Base-by-base conservation (phyloP, 2,797 vertebrate genomes). In the Oreonectes daqikongensis region DNA sequence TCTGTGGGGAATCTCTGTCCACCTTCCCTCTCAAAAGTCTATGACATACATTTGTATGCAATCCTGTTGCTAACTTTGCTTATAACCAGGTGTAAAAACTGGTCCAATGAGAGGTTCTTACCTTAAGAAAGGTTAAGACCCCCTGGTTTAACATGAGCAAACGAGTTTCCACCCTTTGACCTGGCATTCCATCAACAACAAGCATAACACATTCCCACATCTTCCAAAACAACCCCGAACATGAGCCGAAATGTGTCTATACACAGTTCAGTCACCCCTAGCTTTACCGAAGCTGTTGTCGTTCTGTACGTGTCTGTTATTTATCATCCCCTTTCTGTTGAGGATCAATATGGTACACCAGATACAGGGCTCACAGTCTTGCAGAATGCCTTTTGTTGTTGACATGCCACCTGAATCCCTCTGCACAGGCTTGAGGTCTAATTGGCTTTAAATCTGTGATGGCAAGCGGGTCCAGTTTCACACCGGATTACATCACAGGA, bases 171-270 rank as follows among this genome's bases (percentile, higher is more conserved):
- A 79, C 79, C 81, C 71, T 57, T 81, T 32, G 81, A 67, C 83
- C 82, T 77, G 60, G 42, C 65, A 15, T 83, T 83, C 85, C 83
- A 85, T 86, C 87, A 87, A 85, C 82, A 85, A 75, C 28, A 52
- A 69, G 74, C 24, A 42, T 61, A 73, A 77, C 69, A 35, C 86
- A 90, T 87, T 87, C 87, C 84, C 59, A 66, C 28, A 78, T 72
- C 70, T 53, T 67, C 18, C 55, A 52, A 89, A 89, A 89, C 90
- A 90, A 84, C 86, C 72, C 85, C 81, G 87, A 88, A 91, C 85
- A 80, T 85, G 61, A 78, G 83, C 18, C 63, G n/a, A 66, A 55
- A 57, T 66, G 12, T 61, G 53, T 64, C 26, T 32, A 53, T 74
- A 28, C 38, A 53, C 32, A 53, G 28, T 77, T 75, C 59, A 59